Evolutionary conservation across 1,140 invertebrate genomes (phyloP), one percentile per base, ranked within the genome.

Genomic region (Eurosta solidaginis): DNA sequence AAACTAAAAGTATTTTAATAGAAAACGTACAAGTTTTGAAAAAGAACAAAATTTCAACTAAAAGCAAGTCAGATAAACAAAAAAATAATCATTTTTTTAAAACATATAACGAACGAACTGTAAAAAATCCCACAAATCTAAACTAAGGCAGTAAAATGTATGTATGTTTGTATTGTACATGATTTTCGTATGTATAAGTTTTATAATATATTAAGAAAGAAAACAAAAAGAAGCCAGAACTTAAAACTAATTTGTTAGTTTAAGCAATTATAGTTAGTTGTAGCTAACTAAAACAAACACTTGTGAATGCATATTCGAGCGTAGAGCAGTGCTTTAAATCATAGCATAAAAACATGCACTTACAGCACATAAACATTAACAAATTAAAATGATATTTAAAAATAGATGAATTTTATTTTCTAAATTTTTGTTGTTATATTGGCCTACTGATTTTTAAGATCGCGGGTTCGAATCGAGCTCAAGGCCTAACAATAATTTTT

Each of bases 51-150:
- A 17, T 63, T 20, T 68, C n/a, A 40, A 68, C 33, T 33, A 68
- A 68, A 68, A 68, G n/a, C 59, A 68, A 40, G 17, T 2, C 36
- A 40, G 40, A 10, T 33, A 40, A 33, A 68, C 33, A 40, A 40
- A 68, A 17, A 1, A 33, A 59, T n/a, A 40, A 20, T 20, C 4
- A 33, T 68, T 68, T 68, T 68, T 54, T 54, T 54, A 25, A 50
- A 5, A 20, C 20, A 20, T 27, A 9, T 25, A 54, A 12, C 5
- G 14, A 68, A 42, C 40, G 33, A 20, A 68, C 36, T 68, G 59
- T 22, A 68, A 68, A 29, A 68, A 68, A 68, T 40, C 59, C 59
- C 59, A 68, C 59, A 68, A 68, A 36, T 22, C 7, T 25, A 47
- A 17, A 10, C 6, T 68, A 68, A 68, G 59, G 33, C 33, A 68